Conservation (phyloP, 2,797 vertebrate species). For the Benthosema pterotum region DNA sequence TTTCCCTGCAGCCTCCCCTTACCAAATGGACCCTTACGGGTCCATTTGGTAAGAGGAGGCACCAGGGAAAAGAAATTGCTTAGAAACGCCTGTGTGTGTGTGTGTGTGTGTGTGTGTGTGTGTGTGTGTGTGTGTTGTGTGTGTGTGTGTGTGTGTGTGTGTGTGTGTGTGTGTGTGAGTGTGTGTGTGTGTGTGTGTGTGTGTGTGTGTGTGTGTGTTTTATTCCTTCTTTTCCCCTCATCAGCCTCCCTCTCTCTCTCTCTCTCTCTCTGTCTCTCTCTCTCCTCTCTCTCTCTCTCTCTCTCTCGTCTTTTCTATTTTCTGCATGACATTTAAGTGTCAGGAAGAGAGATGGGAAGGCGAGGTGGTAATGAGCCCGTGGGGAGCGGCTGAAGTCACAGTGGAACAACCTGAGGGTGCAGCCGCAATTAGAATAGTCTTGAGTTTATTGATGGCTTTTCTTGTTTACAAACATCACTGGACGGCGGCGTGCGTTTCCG, state of each 20-base stretch:
- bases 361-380: slow-evolving; percentile 61
- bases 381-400: slow-evolving; percentile 40
- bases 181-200: too few relatives aligned
- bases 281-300: slow-evolving; percentile 18
- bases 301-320: slow-evolving; percentile 41
- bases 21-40: too few relatives aligned
- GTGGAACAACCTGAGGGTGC: background rate
- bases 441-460: slow-evolving; percentile 3
- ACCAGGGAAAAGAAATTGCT: too few relatives aligned
- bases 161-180: too few relatives aligned
- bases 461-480: background rate
- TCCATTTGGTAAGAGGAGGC: too few relatives aligned
- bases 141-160: too few relatives aligned
- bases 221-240: slow-evolving; percentile 7
- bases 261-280: slow-evolving; percentile 13
- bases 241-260: background rate
- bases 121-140: too few relatives aligned
- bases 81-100: too few relatives aligned
- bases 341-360: slow-evolving; percentile 40
- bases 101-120: too few relatives aligned
- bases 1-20: too few relatives aligned
- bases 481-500: too few relatives aligned
- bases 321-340: slow-evolving; percentile 69
- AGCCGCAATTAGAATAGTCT: too few relatives aligned
- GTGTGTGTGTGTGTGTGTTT: background rate